A percentile compares a stretch with the other conserved stretches of the same genome.
These are phyloP conservation scores for Oedothorax gibbosus DNA, from an alignment of 1,140 invertebrate species.

Conservation along the genomic window DNA sequence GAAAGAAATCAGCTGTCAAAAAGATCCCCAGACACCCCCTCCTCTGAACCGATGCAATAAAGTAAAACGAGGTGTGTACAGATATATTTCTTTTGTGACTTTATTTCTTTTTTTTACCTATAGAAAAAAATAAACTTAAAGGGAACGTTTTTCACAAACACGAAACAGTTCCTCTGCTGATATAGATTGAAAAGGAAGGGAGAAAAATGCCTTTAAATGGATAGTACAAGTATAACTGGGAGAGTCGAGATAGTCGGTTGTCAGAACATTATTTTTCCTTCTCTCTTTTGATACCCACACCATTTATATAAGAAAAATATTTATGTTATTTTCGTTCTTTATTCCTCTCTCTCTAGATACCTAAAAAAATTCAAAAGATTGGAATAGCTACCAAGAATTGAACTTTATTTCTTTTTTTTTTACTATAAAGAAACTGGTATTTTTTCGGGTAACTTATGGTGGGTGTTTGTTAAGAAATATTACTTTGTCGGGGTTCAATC, in stretches of 20 bases:
- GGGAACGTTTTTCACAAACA: not conserved
- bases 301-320: slow-evolving; percentile 33
- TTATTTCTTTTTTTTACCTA: slow-evolving; percentile 8
- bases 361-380: too few species aligned
- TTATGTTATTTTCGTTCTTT: slow-evolving; percentile 54
- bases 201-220: slow-evolving; percentile 47
- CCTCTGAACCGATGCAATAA: slow-evolving; percentile 47
- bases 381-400: too few species aligned
- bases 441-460: slow-evolving; percentile 27
- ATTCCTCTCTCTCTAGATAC: not conserved
- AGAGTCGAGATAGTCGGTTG: slow-evolving; percentile 10
- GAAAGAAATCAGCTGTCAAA: slow-evolving; percentile 54
- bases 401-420: too few species aligned
- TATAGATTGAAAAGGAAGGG: slow-evolving; percentile 47
- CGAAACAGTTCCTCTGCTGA: slow-evolving; percentile 19
- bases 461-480: too few species aligned
- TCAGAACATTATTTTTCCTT: not conserved
- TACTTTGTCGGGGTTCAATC: too few species aligned
- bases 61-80: slow-evolving; percentile 49
- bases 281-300: not conserved
- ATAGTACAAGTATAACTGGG: slow-evolving; percentile 31
- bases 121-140: too few species aligned
- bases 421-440: not conserved
- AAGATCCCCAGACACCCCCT: slow-evolving; percentile 48
- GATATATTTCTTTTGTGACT: slow-evolving; percentile 52